Conservation (phyloP, 2,888 invertebrate genomes). For the Gortyna flavago region DNA sequence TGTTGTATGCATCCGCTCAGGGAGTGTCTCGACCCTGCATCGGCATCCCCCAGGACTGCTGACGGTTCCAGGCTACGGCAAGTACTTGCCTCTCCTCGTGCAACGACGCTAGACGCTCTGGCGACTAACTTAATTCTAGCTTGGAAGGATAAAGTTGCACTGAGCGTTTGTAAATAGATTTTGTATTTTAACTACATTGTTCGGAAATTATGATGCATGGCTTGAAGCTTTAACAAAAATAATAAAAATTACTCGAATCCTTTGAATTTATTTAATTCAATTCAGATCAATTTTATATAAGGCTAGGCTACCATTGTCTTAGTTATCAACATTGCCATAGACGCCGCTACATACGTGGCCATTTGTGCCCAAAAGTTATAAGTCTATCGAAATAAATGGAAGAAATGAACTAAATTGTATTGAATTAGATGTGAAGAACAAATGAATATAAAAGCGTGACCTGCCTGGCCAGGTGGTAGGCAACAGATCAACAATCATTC, state of each 20-base stretch:
- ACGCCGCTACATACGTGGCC: no score
- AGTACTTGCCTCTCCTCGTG: neutral
- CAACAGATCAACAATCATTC: slow-evolving; percentile 21
- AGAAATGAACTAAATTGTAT: neutral
- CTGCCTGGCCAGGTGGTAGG: neutral
- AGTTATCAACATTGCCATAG: neutral
- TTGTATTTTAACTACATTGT: neutral
- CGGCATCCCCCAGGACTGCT: slow-evolving; percentile 14
- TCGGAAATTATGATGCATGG: neutral
- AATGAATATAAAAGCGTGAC: slow-evolving; percentile 9
- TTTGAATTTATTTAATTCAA: no score
- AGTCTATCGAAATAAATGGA: neutral
- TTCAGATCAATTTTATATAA: no score
- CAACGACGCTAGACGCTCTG: slow-evolving; percentile 15
- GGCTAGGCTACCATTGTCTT: neutral
- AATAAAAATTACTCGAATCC: no score
- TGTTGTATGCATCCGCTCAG: slow-evolving; percentile 13
- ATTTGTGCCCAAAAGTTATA: neutral
- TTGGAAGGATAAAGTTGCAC: neutral
- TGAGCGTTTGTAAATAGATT: slow-evolving; percentile 15
- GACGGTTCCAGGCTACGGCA: slow-evolving; percentile 4
- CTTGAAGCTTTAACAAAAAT: neutral
- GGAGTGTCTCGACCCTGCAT: neutral
- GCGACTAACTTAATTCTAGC: slow-evolving; percentile 18
- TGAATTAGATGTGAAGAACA: neutral